Conservation (phyloP, 2,797 vertebrate genomes). For the Sebastes itinus region DNA sequence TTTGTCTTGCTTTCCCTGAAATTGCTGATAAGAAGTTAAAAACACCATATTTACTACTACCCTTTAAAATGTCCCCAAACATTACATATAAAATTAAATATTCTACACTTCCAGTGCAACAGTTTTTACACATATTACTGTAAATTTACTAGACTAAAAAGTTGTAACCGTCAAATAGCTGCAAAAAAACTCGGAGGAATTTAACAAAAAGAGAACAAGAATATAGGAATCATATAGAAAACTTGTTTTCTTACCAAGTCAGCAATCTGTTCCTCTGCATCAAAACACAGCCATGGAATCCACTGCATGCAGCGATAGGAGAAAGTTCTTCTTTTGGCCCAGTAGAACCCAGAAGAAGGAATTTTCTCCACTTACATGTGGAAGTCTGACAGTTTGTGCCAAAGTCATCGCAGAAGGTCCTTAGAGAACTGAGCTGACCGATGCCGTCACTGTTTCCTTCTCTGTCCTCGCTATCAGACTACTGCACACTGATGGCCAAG, state of each 20-base stretch:
- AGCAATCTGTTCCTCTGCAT: slow-evolving; percentile 25
- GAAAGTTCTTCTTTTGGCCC: neutral
- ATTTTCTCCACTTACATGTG: slow-evolving; percentile 1
- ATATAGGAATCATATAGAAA: neutral
- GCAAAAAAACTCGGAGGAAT: neutral
- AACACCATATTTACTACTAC: neutral
- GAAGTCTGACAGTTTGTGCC: neutral
- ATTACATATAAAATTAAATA: neutral
- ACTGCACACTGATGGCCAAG: neutral
- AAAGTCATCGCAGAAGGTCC: neutral
- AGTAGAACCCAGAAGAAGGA: neutral
- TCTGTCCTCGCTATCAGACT: neutral
- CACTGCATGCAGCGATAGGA: neutral
- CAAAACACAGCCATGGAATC: slow-evolving; percentile 12
- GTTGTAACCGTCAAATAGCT: fast-evolving
- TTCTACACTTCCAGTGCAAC: neutral
- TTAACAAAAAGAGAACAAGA: neutral
- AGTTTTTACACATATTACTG: neutral
- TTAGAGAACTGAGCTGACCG: neutral
- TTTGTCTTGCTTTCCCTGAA: neutral
- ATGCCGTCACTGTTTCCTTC: neutral
- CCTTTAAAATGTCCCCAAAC: neutral
- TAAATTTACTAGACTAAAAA: neutral
- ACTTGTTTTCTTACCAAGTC: slow-evolving; percentile 56
- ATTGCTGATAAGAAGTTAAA: neutral